Percentiles rank a stretch among this genome's conserved stretches.
phyloP scores from a whole-genome alignment of 2,797 vertebrate species.

The Apodemus agrarius region DNA sequence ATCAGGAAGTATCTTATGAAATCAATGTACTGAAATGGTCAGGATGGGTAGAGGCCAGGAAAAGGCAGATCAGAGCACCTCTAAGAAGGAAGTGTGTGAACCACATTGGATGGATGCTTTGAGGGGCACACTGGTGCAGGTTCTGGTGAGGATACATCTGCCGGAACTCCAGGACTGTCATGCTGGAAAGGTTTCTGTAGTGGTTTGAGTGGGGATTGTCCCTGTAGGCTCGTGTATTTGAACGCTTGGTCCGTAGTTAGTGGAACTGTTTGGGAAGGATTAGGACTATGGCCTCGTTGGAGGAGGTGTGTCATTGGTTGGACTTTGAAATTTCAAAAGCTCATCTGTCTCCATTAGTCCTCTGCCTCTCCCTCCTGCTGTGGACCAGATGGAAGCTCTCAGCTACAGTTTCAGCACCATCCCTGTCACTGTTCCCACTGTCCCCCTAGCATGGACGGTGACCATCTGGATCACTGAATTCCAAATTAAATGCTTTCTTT shows the following conservation, averaged over 20 bases:
- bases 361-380: background rate
- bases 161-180: accelerated
- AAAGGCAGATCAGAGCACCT: background rate
- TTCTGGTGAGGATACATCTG: background rate
- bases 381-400: background rate
- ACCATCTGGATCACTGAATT: background rate
- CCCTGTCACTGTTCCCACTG: background rate
- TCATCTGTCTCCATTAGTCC: background rate
- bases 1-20: background rate
- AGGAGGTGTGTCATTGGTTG: background rate
- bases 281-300: background rate
- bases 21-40: background rate
- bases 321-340: background rate
- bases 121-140: accelerated
- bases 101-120: accelerated
- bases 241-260: background rate
- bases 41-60: background rate
- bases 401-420: background rate
- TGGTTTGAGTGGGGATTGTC: no score
- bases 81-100: background rate
- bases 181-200: background rate
- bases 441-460: background rate
- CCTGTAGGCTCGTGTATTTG: background rate
- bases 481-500: background rate
- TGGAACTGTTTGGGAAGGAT: background rate